Conservation (phyloP, 2,113 vertebrate genomes). For the Gymnorhina tibicen region DNA sequence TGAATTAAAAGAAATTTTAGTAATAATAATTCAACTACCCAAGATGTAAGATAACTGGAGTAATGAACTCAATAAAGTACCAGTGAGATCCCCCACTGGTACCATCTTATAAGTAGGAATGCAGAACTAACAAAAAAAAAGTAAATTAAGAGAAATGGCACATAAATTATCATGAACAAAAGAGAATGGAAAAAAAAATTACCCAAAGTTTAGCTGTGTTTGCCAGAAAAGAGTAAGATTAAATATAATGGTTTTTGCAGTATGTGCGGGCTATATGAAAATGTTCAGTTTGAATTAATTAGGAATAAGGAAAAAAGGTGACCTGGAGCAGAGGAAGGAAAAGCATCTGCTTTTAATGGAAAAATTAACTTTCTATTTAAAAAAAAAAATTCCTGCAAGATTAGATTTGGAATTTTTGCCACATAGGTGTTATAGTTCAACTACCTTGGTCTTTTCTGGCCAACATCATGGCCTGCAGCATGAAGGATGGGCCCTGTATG, state of each 20-base stretch:
- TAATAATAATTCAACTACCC: not conserved
- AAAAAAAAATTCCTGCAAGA: not conserved
- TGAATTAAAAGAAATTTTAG: not conserved
- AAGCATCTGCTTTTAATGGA: not conserved
- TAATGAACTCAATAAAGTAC: not conserved
- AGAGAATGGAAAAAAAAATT: not conserved
- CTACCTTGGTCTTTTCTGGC: not conserved
- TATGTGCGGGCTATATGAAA: not conserved
- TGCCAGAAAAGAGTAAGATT: not conserved
- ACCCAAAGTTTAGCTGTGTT: not conserved
- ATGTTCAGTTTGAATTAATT: not conserved
- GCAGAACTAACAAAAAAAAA: not conserved
- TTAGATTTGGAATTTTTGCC: not conserved
- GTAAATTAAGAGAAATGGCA: not conserved
- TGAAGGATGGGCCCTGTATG: not conserved
- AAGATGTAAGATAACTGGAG: not conserved
- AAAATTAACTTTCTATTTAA: not conserved
- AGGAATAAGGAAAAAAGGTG: not conserved
- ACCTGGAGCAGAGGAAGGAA: not conserved
- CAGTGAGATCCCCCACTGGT: not conserved
- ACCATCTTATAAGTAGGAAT: not conserved
- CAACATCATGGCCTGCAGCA: not conserved
- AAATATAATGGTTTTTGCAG: not conserved
- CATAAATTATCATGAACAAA: not conserved
- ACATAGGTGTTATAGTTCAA: not conserved